These are phyloP conservation scores for Antheraea assamensis DNA, from an alignment of 2,888 invertebrate genomes.

Conservation along the genomic window DNA sequence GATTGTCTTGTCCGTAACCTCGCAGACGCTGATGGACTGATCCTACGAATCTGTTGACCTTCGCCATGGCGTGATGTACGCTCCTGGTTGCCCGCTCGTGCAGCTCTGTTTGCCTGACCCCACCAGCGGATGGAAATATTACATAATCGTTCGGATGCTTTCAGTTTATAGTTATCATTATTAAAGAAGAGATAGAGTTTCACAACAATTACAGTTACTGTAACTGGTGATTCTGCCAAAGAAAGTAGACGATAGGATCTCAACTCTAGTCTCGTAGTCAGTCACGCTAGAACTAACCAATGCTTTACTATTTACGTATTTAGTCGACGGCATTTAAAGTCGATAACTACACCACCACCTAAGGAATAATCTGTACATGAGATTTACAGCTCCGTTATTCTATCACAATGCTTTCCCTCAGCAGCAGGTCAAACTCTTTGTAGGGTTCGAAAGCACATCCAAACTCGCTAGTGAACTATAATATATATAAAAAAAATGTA, in stretches of 20 bases:
- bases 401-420: not conserved
- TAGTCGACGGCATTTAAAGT: not conserved
- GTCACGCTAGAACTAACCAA: no score
- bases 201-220: not conserved
- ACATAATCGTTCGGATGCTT: conserved; percentile 28
- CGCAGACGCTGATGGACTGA: conserved; percentile 63
- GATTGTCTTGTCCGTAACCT: conserved; percentile 39
- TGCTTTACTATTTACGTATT: not conserved
- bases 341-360: not conserved
- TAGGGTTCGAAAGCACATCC: not conserved
- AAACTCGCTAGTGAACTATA: not conserved
- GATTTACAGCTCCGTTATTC: not conserved
- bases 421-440: not conserved
- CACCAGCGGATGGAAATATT: conserved; percentile 38
- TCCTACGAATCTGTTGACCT: conserved; percentile 66
- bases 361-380: no score
- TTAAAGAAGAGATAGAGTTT: not conserved
- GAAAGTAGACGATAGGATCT: no score
- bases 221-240: not conserved
- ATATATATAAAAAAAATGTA: not conserved
- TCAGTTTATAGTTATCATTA: not conserved
- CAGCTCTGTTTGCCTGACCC: conserved; percentile 66
- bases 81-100: conserved; percentile 59
- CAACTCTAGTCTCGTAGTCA: no score
- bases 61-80: conserved; percentile 53